Conservation (phyloP, 64 coral and sea anemone genomes). For the Montipora sp. region DNA sequence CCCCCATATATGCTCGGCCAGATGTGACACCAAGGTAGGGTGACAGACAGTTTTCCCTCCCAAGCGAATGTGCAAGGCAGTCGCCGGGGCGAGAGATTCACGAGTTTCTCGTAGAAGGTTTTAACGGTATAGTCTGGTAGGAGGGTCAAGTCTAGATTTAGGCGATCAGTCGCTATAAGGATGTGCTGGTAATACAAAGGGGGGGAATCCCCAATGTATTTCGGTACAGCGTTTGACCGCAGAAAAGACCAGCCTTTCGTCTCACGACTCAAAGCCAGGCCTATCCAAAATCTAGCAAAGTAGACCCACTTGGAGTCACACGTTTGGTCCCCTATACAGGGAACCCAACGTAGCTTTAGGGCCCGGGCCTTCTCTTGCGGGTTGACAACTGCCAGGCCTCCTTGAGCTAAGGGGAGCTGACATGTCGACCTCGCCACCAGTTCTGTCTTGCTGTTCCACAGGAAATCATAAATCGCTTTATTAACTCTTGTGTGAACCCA, state of each 20-base stretch:
- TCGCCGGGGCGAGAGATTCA: neutral
- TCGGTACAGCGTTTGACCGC: neutral
- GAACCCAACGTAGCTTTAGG: conserved; percentile 6
- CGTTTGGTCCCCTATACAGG: neutral
- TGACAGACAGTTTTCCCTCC: too few species aligned
- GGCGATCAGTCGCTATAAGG: neutral
- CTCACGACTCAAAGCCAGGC: neutral
- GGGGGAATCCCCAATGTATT: neutral
- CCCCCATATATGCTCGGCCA: too few species aligned
- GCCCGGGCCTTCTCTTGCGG: neutral
- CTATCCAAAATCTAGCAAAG: conserved; percentile 12
- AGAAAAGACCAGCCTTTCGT: neutral
- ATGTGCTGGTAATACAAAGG: neutral
- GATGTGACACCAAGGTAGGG: too few species aligned
- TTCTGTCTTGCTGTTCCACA: conserved; percentile 62
- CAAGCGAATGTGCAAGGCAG: too few species aligned
- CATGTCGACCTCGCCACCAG: neutral
- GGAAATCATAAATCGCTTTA: conserved; percentile 13
- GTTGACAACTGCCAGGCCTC: neutral
- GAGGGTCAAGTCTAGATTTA: neutral
- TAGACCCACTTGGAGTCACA: neutral
- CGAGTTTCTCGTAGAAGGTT: conserved; percentile 22
- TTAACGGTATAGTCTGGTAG: neutral
- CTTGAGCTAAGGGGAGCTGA: neutral
- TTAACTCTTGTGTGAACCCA: neutral